Evolutionary conservation across 2,888 invertebrate genomes (phyloP).

Genomic region (Pollenia amentaria): DNA sequence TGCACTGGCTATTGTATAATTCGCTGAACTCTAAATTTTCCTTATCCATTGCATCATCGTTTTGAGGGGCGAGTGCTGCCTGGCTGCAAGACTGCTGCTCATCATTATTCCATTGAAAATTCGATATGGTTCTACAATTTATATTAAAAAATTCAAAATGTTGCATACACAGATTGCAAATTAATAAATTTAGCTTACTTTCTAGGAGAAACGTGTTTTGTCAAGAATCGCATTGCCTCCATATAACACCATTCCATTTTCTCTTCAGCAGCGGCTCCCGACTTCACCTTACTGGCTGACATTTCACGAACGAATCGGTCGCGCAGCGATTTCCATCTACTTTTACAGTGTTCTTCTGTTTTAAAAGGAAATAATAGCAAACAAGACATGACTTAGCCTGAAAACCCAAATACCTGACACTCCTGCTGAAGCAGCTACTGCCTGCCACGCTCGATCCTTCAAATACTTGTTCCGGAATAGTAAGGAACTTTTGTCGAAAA

Average conservation of each 20-base stretch:
- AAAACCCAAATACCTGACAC: conserved; percentile 7
- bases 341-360: conserved; percentile 2
- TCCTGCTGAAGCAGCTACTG: conserved; percentile 22
- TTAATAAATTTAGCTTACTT: too few species aligned
- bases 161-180: too few species aligned
- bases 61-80: neutral
- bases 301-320: conserved; percentile 45
- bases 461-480: conserved; percentile 41
- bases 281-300: neutral
- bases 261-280: conserved; percentile 4
- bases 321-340: conserved; percentile 34
- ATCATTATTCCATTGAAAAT: neutral
- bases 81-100: neutral
- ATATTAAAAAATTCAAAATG: too few species aligned
- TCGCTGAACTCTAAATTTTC: too few species aligned
- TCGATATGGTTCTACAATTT: too few species aligned
- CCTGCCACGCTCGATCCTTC: conserved; percentile 44
- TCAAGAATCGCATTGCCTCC: too few species aligned
- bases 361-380: neutral
- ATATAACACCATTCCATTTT: conserved; percentile 38
- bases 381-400: too few species aligned
- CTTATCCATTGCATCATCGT: neutral
- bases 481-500: conserved; percentile 34
- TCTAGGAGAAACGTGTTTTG: conserved; percentile 34
- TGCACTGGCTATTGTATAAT: too few species aligned